Evolutionary conservation across 92 coral and sea anemone species (phyloP).

Genomic region (Paramuricea clavata): DNA sequence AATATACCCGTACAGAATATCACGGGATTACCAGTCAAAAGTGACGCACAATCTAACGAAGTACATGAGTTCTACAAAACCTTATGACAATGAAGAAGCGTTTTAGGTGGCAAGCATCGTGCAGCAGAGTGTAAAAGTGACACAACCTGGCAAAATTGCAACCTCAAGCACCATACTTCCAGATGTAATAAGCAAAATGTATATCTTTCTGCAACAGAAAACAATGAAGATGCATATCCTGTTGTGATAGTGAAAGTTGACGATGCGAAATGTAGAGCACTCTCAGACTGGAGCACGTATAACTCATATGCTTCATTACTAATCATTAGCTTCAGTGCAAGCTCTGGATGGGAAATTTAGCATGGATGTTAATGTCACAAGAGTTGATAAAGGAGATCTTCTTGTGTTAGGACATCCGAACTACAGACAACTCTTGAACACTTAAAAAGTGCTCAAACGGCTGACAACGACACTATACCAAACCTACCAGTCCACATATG

Average conservation of each 20-base stretch:
- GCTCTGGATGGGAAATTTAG: conserved; percentile 33
- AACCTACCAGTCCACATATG: conserved; percentile 51
- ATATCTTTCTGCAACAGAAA: conserved; percentile 28
- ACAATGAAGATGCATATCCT: conserved; percentile 28
- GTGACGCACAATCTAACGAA: too few relatives aligned
- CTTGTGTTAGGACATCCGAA: conserved; percentile 46
- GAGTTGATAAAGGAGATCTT: conserved; percentile 48
- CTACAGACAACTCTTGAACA: conserved; percentile 15
- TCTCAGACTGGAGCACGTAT: conserved; percentile 66
- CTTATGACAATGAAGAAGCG: too few relatives aligned
- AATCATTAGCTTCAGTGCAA: conserved; percentile 41
- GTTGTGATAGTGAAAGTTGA: conserved; percentile 56
- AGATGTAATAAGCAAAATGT: neutral
- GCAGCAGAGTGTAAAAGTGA: conserved; percentile 49
- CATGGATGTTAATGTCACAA: conserved; percentile 40
- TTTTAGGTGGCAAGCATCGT: conserved; percentile 54
- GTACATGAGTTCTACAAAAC: too few relatives aligned
- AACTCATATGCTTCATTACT: conserved; percentile 70
- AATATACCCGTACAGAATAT: too few relatives aligned
- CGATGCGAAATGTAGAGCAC: conserved; percentile 65
- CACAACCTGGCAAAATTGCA: conserved; percentile 54
- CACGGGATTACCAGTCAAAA: too few relatives aligned
- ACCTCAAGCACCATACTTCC: conserved; percentile 65
- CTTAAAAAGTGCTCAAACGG: conserved; percentile 24
- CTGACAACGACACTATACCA: conserved; percentile 30